Evolutionary conservation across 2,797 vertebrate species (phyloP).

Genomic region (Distichodus sexfasciatus): DNA sequence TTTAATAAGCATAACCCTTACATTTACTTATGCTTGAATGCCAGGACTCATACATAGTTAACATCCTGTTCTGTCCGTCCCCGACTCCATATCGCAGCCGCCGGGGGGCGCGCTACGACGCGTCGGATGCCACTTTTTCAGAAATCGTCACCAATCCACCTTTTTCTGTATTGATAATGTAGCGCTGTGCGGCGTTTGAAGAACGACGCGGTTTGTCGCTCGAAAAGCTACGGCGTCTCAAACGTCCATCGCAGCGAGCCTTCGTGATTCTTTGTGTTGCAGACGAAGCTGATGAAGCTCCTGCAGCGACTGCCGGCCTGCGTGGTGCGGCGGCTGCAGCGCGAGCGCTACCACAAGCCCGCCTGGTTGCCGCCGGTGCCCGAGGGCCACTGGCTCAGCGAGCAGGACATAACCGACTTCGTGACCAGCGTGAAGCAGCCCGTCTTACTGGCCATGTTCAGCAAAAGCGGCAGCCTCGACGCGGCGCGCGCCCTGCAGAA

Average conservation of each 20-base stretch:
- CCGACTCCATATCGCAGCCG: too few species aligned
- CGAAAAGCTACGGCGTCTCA: too few species aligned
- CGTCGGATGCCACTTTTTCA: too few species aligned
- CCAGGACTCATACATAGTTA: too few species aligned
- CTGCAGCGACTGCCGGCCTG: conserved; percentile 89
- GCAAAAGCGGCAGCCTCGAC: conserved; percentile 95
- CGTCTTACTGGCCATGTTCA: conserved; percentile 96
- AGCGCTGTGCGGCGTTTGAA: too few species aligned
- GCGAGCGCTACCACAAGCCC: conserved; percentile 88
- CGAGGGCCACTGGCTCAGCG: conserved; percentile 90
- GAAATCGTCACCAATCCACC: too few species aligned
- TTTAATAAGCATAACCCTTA: too few species aligned
- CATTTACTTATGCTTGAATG: too few species aligned
- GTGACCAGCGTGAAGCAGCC: conserved; percentile 95
- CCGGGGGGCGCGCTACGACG: too few species aligned
- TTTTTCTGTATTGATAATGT: too few species aligned
- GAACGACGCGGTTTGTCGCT: too few species aligned
- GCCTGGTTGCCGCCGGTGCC: conserved; percentile 92
- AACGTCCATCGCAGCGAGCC: background rate
- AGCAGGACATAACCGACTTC: conserved; percentile 92
- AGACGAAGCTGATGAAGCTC: conserved; percentile 98
- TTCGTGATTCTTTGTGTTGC: background rate
- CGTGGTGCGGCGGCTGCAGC: conserved; percentile 89
- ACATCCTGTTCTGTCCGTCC: too few species aligned
- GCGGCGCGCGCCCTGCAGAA: conserved; percentile 96